phyloP scores from a whole-genome alignment of 2,888 invertebrate genomes.

The Lamellibrachia columna region DNA sequence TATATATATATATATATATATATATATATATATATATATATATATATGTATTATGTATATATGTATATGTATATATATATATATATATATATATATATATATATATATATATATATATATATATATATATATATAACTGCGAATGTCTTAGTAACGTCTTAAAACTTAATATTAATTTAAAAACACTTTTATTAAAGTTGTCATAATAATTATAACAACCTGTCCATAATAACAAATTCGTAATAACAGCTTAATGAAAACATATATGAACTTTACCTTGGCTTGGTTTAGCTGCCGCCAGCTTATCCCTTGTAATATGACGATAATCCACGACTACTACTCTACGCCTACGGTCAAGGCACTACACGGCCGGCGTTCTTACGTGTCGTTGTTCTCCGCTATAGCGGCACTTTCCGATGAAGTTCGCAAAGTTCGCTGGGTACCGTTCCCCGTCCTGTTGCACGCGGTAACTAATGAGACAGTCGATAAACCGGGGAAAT shows the following conservation, averaged over 20 bases:
- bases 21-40: too few species aligned
- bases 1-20: too few species aligned
- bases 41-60: too few species aligned
- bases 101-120: too few species aligned
- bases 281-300: neutral
- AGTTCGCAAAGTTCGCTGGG: neutral
- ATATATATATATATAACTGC: too few species aligned
- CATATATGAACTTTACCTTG: neutral
- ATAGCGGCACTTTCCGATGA: too few species aligned
- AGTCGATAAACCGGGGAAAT: conserved; percentile 1
- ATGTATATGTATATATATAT: too few species aligned
- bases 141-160: too few species aligned
- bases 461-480: neutral
- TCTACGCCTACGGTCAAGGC: neutral
- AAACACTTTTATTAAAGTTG: neutral
- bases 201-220: neutral
- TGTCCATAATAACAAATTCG: neutral
- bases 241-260: neutral
- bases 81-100: too few species aligned
- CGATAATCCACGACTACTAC: neutral
- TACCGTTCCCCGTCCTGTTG: too few species aligned
- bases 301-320: neutral
- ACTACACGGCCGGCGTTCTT: neutral
- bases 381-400: neutral
- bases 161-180: neutral